Evolutionary conservation across 2,113 vertebrate species (phyloP).

Genomic region (Nothobranchius kuhntae): DNA sequence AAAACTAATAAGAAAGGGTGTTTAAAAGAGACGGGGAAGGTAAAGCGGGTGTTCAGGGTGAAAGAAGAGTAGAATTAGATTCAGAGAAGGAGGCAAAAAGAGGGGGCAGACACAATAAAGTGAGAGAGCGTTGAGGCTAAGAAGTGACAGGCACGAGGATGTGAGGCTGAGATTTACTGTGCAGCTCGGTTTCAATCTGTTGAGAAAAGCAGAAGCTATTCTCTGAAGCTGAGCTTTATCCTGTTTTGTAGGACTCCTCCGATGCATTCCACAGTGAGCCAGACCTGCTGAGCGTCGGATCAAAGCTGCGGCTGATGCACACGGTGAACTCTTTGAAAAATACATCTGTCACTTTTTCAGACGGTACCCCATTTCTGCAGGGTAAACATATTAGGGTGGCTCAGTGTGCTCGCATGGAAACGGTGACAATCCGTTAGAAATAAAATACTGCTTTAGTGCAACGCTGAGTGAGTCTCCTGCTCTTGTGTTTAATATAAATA

Average conservation of each 20-base stretch:
- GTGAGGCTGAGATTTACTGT: constrained; percentile 60
- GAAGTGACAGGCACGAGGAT: constrained; percentile 50
- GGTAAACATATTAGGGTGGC: constrained; percentile 22
- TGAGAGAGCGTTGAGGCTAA: constrained; percentile 28
- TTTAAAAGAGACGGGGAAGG: constrained; percentile 26
- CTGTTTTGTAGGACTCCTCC: constrained; percentile 61
- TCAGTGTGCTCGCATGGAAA: constrained; percentile 17
- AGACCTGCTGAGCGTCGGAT: constrained; percentile 66
- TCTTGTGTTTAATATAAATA: constrained; percentile 27
- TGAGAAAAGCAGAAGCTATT: constrained; percentile 64
- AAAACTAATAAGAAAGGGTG: constrained; percentile 28
- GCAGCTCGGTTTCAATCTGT: constrained; percentile 60
- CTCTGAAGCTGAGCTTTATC: constrained; percentile 63
- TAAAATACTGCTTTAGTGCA: constrained; percentile 31
- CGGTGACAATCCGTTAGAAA: constrained; percentile 27
- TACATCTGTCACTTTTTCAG: constrained; percentile 58
- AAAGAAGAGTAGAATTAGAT: constrained; percentile 28
- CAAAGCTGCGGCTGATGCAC: constrained; percentile 58
- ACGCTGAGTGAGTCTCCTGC: constrained; percentile 7
- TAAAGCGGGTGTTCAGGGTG: constrained; percentile 22
- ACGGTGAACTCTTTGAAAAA: constrained; percentile 55
- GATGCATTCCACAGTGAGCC: constrained; percentile 48
- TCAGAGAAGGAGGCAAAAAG: constrained; percentile 10
- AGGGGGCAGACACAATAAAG: constrained; percentile 41
- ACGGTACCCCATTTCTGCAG: constrained; percentile 34